Evolutionary conservation across 2,797 vertebrate genomes (phyloP), one percentile per base, ranked within the genome.

Genomic region (Nannoperca australis): DNA sequence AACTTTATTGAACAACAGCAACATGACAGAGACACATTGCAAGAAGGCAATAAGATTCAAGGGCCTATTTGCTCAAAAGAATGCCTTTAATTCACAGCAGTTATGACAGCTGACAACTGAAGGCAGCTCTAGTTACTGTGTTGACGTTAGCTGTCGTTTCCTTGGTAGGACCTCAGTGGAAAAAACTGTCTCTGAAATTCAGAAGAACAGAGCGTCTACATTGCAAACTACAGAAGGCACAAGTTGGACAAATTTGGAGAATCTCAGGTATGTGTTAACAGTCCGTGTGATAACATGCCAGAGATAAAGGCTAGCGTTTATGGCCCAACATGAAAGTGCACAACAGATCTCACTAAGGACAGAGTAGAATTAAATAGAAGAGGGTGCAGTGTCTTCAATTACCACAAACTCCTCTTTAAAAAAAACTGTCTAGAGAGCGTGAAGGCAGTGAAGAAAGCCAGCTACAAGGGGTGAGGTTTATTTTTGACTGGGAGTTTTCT

Each of bases 201-300:
- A 30, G 42, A 64, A n/a, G 6, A 71, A 27, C 4, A 10, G 12
- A 73, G 30, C 34, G 22, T 34, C 45, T 32, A 42, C 70, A 62
- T 34, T 59, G 47, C 51, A 74, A 73, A 76, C 18, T 8, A 42
- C 17, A 53, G 4, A 15, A 55, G 13, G 75, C 67, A 79, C 55
- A 67, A 36, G 45, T 47, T 50, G 72, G 50, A 59, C 54, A 55
- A 55, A 50, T 42, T 38, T 3, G 30, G 62, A 79, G 76, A 88
- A 85, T 85, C 64, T 90, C 75, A 76, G 78, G 82, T 83, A 85
- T 91, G 78, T 65, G 84, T 83, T 82, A 73, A 82, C 64, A 80
- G 76, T 53, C 24, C 63, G 68, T 56, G 71, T 55, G 85, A 88
- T 81, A 78, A 85, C 71, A 81, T 58, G 50, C 74, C 78, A 78